Evolutionary conservation across 2,797 vertebrate genomes (phyloP), one percentile per base, ranked within the genome.

Genomic region (Labroides dimidiatus): DNA sequence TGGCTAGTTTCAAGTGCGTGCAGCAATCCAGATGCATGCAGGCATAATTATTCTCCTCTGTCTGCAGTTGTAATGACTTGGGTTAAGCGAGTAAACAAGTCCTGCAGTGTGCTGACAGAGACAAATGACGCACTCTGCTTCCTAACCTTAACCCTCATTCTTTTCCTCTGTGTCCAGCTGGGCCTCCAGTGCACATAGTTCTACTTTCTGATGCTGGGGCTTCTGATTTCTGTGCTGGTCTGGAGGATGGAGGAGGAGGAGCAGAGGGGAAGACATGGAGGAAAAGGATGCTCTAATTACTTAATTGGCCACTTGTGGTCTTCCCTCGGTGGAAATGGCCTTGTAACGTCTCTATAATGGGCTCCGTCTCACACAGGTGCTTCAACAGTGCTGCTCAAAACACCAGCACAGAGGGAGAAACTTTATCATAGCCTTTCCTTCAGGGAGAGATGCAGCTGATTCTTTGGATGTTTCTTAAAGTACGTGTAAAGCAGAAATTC

Each of bases 261-360:
- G 43, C 16, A 59, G 48, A 47, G 43, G n/a, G 4, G 44, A 58
- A 37, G 24, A 67, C 36, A 27, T 11, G 27, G 47, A 64, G 51
- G 36, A 58, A 75, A 78, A 63, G n/a, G 48, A 80, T 65, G 72
- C 69, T 77, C 66, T 82, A 78, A 85, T 89, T 80, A 75, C 74
- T 66, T 88, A 88, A 87, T 83, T 86, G 86, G 80, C 74, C 87
- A 63, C 81, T 84, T 70, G 81, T 76, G 81, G 71, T 84, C 57
- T 60, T 72, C 57, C 37, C 68, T 75, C 65, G 16, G 75, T 80
- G 75, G 87, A 79, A 58, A 72, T 56, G 71, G 60, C 62, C 59
- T 68, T 57, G 71, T 80, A 80, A 81, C 48, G n/a, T 64, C 75
- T 85, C 73, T 59, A 43, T 87, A 85, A 87, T 87, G 84, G 78